Conservation (phyloP, 2,797 vertebrate species). For the Cichlasoma orientale region DNA sequence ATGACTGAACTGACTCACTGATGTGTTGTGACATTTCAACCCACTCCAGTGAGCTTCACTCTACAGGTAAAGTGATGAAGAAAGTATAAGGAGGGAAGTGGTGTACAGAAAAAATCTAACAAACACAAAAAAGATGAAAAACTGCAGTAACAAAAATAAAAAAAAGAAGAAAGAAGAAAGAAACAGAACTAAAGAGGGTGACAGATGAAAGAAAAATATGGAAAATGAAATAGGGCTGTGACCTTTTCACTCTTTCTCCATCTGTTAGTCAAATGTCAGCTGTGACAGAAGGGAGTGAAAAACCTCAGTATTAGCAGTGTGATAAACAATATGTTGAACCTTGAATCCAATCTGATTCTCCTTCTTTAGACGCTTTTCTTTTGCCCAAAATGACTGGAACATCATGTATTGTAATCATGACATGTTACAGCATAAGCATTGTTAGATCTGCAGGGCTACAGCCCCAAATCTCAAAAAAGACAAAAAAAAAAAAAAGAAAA, state of each 20-base stretch:
- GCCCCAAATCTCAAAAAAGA: background rate
- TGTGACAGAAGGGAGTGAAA: background rate
- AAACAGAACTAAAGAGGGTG: background rate
- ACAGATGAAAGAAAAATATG: slow-evolving; percentile 2
- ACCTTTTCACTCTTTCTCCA: slow-evolving; percentile 33
- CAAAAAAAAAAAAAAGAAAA: background rate
- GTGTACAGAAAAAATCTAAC: background rate
- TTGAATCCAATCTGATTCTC: background rate
- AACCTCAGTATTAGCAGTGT: slow-evolving; percentile 1
- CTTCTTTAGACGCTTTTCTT: background rate
- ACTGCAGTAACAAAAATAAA: background rate
- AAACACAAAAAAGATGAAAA: background rate
- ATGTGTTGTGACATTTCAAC: slow-evolving; percentile 23
- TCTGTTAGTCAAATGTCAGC: slow-evolving; percentile 24
- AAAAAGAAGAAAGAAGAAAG: background rate
- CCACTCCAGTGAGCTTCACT: background rate
- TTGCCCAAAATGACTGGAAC: background rate
- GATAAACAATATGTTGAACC: background rate
- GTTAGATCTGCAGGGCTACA: background rate
- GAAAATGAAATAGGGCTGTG: background rate
- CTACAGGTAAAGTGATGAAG: background rate
- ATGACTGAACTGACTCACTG: slow-evolving; percentile 7
- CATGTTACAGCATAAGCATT: background rate
- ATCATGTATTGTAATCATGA: background rate
- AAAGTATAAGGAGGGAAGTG: background rate